Conservation (phyloP, 2,888 invertebrate genomes). For the Tetragonisca angustula region DNA sequence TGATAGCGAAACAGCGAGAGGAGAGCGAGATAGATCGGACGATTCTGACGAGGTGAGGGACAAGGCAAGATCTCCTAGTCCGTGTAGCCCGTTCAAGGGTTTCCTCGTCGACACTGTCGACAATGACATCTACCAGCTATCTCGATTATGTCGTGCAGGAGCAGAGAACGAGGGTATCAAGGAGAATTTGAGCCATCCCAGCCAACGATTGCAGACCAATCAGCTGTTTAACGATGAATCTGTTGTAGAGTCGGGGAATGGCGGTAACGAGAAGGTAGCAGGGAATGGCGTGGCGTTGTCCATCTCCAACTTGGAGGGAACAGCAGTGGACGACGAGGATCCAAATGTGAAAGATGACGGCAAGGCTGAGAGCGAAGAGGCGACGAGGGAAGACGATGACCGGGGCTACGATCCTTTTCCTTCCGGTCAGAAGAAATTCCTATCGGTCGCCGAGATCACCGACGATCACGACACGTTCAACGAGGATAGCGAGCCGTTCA, state of each 20-base stretch:
- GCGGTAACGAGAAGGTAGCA: neutral
- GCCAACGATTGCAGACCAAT: neutral
- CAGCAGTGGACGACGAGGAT: neutral
- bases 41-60: neutral
- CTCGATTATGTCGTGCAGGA: conserved; percentile 6
- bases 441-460: neutral
- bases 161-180: neutral
- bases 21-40: neutral
- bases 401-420: neutral
- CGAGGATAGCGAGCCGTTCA: conserved; percentile 36
- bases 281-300: neutral
- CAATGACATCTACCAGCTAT: neutral
- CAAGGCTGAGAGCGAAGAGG: neutral
- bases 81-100: conserved; percentile 72
- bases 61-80: conserved; percentile 39
- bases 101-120: conserved; percentile 58
- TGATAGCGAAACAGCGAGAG: neutral
- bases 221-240: neutral
- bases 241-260: neutral
- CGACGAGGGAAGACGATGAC: neutral
- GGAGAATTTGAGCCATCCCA: neutral
- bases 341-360: neutral
- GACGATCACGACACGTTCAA: neutral
- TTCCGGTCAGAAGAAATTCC: neutral
- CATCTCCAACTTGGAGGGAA: neutral